These are phyloP conservation scores for Mobula hypostoma DNA, from an alignment of 2,113 vertebrate genomes.

Conservation along the genomic window DNA sequence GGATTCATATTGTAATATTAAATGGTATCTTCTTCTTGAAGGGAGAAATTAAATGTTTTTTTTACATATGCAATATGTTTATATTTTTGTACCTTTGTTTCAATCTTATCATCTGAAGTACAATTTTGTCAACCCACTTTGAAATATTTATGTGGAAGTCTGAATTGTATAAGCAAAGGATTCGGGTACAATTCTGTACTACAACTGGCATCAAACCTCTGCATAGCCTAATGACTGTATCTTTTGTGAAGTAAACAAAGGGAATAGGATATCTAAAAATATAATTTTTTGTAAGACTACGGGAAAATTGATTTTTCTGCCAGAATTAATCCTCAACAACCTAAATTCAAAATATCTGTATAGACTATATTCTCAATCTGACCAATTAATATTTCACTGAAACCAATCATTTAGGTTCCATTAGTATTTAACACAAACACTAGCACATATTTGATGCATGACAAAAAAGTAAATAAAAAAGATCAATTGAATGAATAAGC, in stretches of 20 bases:
- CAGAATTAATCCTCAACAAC: background rate
- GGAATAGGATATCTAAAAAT: background rate
- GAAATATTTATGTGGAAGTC: background rate
- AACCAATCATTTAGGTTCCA: background rate
- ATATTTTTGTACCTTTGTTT: background rate
- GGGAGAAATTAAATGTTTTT: background rate
- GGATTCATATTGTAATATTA: background rate
- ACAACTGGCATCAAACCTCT: background rate
- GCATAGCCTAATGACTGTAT: background rate
- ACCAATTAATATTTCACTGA: background rate
- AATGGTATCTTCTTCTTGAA: too few relatives aligned
- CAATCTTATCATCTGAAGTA: background rate
- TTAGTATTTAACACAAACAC: background rate
- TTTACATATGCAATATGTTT: background rate
- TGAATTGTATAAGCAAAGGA: background rate
- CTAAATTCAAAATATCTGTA: background rate
- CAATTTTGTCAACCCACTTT: too few relatives aligned
- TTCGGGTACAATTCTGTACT: background rate
- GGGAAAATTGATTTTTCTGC: background rate
- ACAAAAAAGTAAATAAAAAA: background rate
- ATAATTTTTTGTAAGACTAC: background rate
- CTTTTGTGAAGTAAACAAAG: background rate
- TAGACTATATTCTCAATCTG: background rate
- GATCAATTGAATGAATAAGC: background rate
- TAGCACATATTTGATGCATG: background rate